Base-by-base conservation (phyloP, 2,888 invertebrate species). In the Psylliodes chrysocephalus region DNA sequence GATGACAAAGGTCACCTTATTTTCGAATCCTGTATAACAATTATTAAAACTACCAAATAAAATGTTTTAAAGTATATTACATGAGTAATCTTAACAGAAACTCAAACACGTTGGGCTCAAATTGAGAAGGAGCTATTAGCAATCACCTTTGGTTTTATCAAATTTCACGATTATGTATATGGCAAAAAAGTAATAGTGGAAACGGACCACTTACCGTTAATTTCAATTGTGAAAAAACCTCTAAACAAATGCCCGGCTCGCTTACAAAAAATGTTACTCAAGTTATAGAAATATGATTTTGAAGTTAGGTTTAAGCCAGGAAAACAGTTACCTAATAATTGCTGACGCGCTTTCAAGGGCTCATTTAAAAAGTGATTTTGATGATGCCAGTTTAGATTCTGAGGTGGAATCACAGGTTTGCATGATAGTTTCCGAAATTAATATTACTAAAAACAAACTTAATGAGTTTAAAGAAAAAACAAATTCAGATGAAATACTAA, bases 121-220 rank as follows among this genome's bases (percentile, higher is more conserved):
- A 68, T 63, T 15, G 56, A 61, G 47, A 63, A 68, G 33, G 68
- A 66, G 30, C 25, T 68, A 18, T 47, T 63, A n/a, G 68, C 65
- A 12, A 57, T 60, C 8, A 25, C 14, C 46, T 56, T 56, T 30
- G 56, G 44, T 1, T 33, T 44, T 18, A 30, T 14, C 2, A 25
- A 4, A 17, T 57, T 57, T 22, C 38, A 49, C 10, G 28, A 57
- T 19, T 55, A 55, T 28, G 12, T 55, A 6, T 28, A 63, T 71
- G 18, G 46, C 4, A 69, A 12, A 47, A 63, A 51, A 49, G 63
- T 35, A 56, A 60, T 8, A 49, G 49, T 47, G 5, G 59, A 53
- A 47, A 46, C 19, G 35, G 61, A 61, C 19, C 61, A 52, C 42
- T 19, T 10, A n/a, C 52, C 60, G 15, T 30, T 52, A 15, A 35